These are phyloP conservation scores for Melanerpes aurifrons DNA, from an alignment of 2,113 vertebrate species.

Conservation along the genomic window DNA sequence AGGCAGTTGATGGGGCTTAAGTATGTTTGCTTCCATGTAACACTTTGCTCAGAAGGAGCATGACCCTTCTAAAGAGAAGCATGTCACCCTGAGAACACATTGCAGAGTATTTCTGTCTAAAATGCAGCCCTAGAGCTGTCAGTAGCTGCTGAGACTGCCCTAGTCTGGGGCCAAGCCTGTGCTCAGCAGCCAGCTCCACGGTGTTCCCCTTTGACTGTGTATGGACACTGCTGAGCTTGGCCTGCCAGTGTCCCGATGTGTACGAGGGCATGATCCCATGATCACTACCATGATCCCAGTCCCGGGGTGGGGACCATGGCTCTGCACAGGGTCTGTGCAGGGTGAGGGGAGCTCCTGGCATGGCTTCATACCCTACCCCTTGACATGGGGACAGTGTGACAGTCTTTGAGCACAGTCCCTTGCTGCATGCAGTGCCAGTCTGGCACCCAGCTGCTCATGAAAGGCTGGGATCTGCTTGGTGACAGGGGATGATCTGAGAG, in stretches of 20 bases:
- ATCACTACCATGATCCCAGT: background rate
- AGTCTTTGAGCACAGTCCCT: background rate
- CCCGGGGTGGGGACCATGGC: background rate
- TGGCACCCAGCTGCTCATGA: conserved; percentile 28
- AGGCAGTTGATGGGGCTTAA: background rate
- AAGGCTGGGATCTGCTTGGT: conserved; percentile 18
- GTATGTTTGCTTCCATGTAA: background rate
- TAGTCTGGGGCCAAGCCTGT: background rate
- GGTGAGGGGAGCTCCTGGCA: background rate
- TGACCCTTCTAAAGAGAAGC: background rate
- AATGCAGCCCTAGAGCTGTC: background rate
- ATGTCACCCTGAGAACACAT: background rate
- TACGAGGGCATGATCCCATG: background rate
- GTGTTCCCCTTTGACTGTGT: background rate
- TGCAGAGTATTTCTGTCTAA: background rate
- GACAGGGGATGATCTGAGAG: conserved; percentile 49
- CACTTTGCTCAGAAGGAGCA: background rate
- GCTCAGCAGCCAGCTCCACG: background rate
- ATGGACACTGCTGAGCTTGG: background rate
- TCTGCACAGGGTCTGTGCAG: background rate
- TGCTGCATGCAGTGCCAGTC: background rate
- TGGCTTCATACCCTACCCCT: rapidly evolving
- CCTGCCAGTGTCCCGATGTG: rapidly evolving
- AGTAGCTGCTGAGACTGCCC: background rate
- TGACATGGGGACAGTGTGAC: rapidly evolving